These are phyloP conservation scores for Mormoops blainvillei DNA, from an alignment of 2,113 vertebrate genomes.

Conservation along the genomic window DNA sequence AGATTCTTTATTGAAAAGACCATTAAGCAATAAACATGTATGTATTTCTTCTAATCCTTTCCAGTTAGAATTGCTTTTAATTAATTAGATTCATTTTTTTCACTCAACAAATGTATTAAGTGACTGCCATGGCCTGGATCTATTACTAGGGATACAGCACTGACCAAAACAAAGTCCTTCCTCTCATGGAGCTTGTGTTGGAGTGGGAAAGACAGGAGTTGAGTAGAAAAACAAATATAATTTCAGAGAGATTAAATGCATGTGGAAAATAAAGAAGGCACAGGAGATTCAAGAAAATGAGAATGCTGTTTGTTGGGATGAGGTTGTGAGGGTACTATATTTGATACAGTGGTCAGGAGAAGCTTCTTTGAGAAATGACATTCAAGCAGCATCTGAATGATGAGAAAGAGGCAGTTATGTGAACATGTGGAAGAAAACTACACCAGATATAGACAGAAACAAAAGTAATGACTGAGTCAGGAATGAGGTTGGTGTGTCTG, in stretches of 20 bases:
- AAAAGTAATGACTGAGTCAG: background rate
- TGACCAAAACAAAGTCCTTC: background rate
- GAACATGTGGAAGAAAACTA: background rate
- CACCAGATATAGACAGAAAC: background rate
- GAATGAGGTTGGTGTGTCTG: background rate
- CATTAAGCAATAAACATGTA: conserved; percentile 78
- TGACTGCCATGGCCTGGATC: background rate
- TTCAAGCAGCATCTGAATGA: background rate
- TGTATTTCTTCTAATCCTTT: conserved; percentile 57
- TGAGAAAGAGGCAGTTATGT: background rate
- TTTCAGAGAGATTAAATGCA: background rate
- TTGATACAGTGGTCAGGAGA: background rate
- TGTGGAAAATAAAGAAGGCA: background rate
- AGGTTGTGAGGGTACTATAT: background rate
- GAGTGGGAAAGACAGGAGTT: background rate
- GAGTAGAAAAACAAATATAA: background rate
- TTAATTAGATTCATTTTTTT: background rate
- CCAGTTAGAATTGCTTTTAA: background rate
- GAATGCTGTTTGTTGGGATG: background rate
- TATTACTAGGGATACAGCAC: background rate
- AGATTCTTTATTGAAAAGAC: conserved; percentile 77
- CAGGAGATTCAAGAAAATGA: background rate
- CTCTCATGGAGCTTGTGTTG: background rate
- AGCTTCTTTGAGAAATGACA: background rate
- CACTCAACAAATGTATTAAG: background rate